phyloP scores from a whole-genome alignment of 2,797 vertebrate genomes.

The Vespertilio murinus region DNA sequence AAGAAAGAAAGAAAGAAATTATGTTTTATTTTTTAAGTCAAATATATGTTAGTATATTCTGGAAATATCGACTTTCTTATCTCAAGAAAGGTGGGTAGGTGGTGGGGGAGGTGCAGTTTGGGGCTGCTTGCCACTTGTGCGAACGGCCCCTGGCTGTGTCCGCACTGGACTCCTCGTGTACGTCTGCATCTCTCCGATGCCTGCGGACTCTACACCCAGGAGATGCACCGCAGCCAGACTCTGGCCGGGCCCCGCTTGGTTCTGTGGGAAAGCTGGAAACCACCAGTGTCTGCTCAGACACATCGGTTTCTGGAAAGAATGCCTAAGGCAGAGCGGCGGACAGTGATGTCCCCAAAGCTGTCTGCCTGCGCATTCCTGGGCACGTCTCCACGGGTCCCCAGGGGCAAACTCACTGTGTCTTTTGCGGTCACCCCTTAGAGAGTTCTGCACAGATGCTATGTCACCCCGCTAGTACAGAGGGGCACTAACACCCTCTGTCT shows the following conservation, averaged over 20 bases:
- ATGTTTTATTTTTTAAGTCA: no score
- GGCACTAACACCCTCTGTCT: neutral
- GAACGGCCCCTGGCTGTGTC: neutral
- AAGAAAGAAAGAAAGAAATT: no score
- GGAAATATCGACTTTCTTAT: neutral
- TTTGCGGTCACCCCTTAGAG: neutral
- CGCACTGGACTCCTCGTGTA: neutral
- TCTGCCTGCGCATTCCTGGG: neutral
- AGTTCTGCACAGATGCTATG: neutral
- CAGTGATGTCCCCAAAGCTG: neutral
- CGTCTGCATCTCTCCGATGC: neutral
- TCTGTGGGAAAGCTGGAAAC: slow-evolving; percentile 23
- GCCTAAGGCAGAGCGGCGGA: no score
- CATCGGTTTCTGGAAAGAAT: neutral
- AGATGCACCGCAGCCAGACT: neutral
- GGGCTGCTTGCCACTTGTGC: neutral
- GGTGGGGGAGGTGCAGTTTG: rapidly evolving
- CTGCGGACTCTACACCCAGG: neutral
- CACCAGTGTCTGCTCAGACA: neutral
- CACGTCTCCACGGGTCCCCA: neutral
- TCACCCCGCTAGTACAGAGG: neutral
- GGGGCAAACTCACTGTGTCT: neutral
- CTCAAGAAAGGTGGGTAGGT: neutral
- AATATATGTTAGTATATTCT: neutral
- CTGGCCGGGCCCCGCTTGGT: neutral